A percentile compares a stretch with the other conserved stretches of the same genome.
Evolutionary conservation across 2,888 invertebrate species (phyloP).

Genomic region (Caenorhabditis sinica): DNA sequence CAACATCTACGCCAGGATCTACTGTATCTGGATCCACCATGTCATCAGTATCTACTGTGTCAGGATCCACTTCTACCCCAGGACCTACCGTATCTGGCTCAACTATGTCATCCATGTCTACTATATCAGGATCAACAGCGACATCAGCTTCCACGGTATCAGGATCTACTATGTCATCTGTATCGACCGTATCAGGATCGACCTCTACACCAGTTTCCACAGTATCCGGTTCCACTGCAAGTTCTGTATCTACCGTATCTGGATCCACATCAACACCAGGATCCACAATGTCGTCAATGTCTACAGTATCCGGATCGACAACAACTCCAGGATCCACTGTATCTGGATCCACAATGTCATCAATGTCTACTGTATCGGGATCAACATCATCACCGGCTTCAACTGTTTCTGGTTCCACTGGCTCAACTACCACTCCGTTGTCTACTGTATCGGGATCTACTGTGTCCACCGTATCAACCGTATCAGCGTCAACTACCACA

Average conservation of each 20-base stretch:
- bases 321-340: background rate
- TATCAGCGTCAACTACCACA: constrained; percentile 5
- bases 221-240: background rate
- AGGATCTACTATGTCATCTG: background rate
- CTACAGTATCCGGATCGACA: background rate
- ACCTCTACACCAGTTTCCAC: too few species aligned
- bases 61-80: too few species aligned
- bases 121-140: constrained; percentile 3
- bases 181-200: background rate
- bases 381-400: background rate
- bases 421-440: background rate
- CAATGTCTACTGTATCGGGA: background rate
- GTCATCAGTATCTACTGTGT: too few species aligned
- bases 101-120: background rate
- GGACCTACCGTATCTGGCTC: background rate
- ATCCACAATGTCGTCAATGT: constrained; percentile 5
- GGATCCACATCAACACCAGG: constrained; percentile 12
- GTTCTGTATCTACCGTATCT: background rate
- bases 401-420: background rate
- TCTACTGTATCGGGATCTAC: background rate
- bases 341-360: background rate
- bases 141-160: background rate
- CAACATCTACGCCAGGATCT: background rate
- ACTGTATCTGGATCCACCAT: background rate
- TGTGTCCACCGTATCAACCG: background rate